Evolutionary conservation across 2,113 vertebrate species (phyloP), one percentile per base, ranked within the genome.

Genomic region (Archilochus colubris): DNA sequence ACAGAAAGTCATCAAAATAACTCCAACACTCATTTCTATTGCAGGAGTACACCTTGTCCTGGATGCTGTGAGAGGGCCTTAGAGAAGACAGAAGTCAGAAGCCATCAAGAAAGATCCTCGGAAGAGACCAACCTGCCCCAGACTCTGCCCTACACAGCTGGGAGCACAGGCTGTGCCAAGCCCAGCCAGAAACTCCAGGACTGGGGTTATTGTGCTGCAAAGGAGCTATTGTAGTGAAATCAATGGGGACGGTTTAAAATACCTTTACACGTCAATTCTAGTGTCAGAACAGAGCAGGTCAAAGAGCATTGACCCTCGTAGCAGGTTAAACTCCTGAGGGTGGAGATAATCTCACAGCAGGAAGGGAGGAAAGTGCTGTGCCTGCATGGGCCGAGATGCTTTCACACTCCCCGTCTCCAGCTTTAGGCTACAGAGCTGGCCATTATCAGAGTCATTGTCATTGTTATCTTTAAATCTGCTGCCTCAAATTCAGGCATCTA

Each of bases 401-500:
- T 96, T 95, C 93, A 95, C 91, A 70, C 46, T 73, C 68, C 81
- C 54, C 73, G 57, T 77, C 20, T 23, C 75, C 85, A 75, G 86
- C 89, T 94, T 88, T 89, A 95, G 76, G 94, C 95, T 94, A 92
- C 58, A 44, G 94, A 94, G 86, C 70, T 25, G 75, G 74, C 96
- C 96, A 97, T 98, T 97, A 96, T 94, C 97, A 97, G 83, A 94
- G 96, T 97, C 97, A 97, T 96, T 98, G 97, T 97, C 97, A 97
- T 96, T 82, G 95, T 97, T 97, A 97, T 97, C 96, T 94, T 72
- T 77, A 92, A 97, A 97, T 97, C 97, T 97, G 86, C 89, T 92
- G 91, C 93, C 88, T 93, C 9, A 70, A 83, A 96, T 97, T 96
- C 91, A 96, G 94, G 93, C 96, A 92, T 92, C 96, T 96, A 97